phyloP scores from a whole-genome alignment of 2,888 invertebrate species.

The Diarsia rubi region DNA sequence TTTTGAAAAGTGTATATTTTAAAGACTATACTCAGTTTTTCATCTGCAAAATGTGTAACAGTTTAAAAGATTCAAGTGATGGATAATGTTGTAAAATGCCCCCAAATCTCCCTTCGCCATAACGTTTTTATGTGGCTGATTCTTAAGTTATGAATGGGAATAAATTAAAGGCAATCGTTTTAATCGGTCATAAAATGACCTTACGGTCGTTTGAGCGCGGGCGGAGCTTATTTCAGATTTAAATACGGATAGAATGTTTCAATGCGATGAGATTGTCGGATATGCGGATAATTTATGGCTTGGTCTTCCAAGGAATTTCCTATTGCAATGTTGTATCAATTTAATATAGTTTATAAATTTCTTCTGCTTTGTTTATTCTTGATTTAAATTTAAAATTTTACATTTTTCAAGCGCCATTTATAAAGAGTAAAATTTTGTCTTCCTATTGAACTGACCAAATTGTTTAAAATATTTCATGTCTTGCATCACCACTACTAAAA shows the following conservation, averaged over 20 bases:
- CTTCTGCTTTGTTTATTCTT: neutral
- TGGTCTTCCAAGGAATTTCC: conserved; percentile 26
- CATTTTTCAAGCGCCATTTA: no score
- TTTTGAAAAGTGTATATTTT: neutral
- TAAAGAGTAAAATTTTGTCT: neutral
- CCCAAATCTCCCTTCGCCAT: conserved; percentile 32
- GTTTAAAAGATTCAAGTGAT: neutral
- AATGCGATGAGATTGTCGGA: conserved; percentile 18
- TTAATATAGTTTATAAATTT: neutral
- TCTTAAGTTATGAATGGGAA: conserved; percentile 47
- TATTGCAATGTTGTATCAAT: conserved; percentile 10
- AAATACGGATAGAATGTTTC: conserved; percentile 42
- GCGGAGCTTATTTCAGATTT: conserved; percentile 34
- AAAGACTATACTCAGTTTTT: neutral
- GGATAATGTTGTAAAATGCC: conserved; percentile 10
- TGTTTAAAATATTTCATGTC: neutral
- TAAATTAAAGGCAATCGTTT: conserved; percentile 49
- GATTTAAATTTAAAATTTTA: no score
- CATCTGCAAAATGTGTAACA: neutral
- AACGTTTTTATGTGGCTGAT: conserved; percentile 48
- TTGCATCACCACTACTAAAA: neutral
- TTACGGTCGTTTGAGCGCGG: conserved; percentile 36
- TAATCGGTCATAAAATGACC: conserved; percentile 58
- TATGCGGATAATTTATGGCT: conserved; percentile 32
- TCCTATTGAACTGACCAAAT: conserved; percentile 1